A percentile compares a stretch with the other conserved stretches of the same genome.
Evolutionary conservation across 2,888 invertebrate species (phyloP).

Genomic region (Catocala fraxini): DNA sequence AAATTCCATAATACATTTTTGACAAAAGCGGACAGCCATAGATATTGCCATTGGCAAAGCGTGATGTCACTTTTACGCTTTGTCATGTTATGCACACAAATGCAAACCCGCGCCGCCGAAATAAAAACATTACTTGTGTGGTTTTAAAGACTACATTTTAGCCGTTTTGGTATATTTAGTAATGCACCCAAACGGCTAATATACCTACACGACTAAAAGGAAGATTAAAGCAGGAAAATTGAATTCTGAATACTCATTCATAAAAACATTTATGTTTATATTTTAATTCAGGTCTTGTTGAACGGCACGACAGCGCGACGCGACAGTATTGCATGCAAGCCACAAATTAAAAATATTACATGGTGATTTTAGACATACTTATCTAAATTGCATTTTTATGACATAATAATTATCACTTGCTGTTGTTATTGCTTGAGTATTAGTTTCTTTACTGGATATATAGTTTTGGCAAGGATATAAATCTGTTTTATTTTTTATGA

Average conservation of each 20-base stretch:
- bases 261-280: conserved; percentile 22
- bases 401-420: no score
- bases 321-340: neutral
- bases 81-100: conserved; percentile 66
- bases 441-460: no score
- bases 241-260: conserved; percentile 34
- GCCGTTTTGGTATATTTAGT: conserved; percentile 23
- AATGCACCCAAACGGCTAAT: conserved; percentile 24
- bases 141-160: conserved; percentile 57
- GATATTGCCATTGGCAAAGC: conserved; percentile 63
- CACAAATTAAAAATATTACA: neutral
- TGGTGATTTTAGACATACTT: no score
- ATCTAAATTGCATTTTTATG: no score
- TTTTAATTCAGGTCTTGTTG: conserved; percentile 1
- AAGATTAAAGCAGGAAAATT: conserved; percentile 46
- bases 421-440: no score
- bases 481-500: no score
- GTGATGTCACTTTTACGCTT: conserved; percentile 76
- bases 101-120: conserved; percentile 51
- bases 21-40: no score
- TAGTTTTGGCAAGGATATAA: no score
- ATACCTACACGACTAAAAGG: conserved; percentile 25
- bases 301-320: neutral
- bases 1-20: no score
- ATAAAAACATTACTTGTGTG: conserved; percentile 76